A percentile compares a stretch with the other conserved stretches of the same genome.
These are phyloP conservation scores for Anoplophora glabripennis DNA, from an alignment of 1,140 invertebrate genomes.

Conservation along the genomic window DNA sequence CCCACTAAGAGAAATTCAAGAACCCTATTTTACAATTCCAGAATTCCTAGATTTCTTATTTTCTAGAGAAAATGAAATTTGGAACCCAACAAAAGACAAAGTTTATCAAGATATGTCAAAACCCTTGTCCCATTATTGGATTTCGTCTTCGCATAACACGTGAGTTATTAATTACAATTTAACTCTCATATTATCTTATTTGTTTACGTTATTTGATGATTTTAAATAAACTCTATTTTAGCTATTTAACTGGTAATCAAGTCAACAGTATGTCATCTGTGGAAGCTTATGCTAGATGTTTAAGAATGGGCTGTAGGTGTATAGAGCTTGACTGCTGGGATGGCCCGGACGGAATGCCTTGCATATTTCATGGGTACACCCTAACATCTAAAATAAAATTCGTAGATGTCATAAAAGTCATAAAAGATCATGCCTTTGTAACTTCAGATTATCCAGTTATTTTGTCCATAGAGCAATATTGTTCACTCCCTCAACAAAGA, in stretches of 20 bases:
- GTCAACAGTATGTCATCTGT: constrained; percentile 93
- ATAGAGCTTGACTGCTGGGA: constrained; percentile 99
- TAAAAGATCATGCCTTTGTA: constrained; percentile 94
- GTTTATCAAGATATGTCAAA: constrained; percentile 91
- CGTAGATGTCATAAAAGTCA: constrained; percentile 90
- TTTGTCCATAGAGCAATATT: constrained; percentile 98
- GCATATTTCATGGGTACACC: constrained; percentile 97
- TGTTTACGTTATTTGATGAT: background rate
- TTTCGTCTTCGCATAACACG: constrained; percentile 97
- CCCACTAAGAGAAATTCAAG: constrained; percentile 65
- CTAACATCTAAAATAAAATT: constrained; percentile 96
- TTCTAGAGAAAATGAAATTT: constrained; percentile 91
- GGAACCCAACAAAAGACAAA: constrained; percentile 71
- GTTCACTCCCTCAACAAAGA: constrained; percentile 89
- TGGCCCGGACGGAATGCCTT: constrained; percentile 87
- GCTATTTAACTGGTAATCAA: constrained; percentile 96
- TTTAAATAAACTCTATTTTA: constrained; percentile 45
- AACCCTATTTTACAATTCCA: constrained; percentile 74
- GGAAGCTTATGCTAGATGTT: constrained; percentile 92
- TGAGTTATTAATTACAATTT: constrained; percentile 50
- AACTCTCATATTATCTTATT: no score
- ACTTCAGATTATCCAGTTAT: constrained; percentile 96
- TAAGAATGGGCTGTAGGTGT: constrained; percentile 90
- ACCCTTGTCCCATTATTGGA: constrained; percentile 93
- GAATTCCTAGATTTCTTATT: constrained; percentile 93